phyloP scores from a whole-genome alignment of 1,140 invertebrate species.

The Metopolophium dirhodum region DNA sequence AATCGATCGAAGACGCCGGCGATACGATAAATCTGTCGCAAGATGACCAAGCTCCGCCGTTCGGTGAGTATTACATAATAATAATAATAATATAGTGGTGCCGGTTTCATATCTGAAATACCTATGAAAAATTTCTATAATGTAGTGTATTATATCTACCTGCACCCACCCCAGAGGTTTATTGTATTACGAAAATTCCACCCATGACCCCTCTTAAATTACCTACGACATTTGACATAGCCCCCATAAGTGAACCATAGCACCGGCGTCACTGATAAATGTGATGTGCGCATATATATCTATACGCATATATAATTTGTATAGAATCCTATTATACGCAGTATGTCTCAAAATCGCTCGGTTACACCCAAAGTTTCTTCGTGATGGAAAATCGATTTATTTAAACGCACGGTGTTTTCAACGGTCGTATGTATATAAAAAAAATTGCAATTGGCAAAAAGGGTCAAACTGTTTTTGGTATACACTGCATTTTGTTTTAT shows the following conservation, averaged over 20 bases:
- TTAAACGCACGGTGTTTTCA: not conserved
- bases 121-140: no score
- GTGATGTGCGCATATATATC: no score
- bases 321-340: not conserved
- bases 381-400: not conserved
- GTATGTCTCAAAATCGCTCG: not conserved
- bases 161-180: no score
- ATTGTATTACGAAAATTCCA: no score
- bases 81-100: no score
- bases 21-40: slow-evolving; percentile 49
- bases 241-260: no score
- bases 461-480: not conserved
- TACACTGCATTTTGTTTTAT: not conserved
- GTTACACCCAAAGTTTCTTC: not conserved
- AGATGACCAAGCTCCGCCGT: slow-evolving; percentile 45
- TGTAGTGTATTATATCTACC: no score
- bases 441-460: not conserved
- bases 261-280: no score
- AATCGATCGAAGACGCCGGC: slow-evolving; percentile 25
- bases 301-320: not conserved
- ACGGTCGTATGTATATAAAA: not conserved
- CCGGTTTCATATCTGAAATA: no score
- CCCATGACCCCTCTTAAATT: no score
- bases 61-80: not conserved
- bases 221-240: no score